Percentiles rank a stretch among this genome's conserved stretches.
Conservation (phyloP, 2,888 invertebrate species). For the Pegoplata infirma region DNA sequence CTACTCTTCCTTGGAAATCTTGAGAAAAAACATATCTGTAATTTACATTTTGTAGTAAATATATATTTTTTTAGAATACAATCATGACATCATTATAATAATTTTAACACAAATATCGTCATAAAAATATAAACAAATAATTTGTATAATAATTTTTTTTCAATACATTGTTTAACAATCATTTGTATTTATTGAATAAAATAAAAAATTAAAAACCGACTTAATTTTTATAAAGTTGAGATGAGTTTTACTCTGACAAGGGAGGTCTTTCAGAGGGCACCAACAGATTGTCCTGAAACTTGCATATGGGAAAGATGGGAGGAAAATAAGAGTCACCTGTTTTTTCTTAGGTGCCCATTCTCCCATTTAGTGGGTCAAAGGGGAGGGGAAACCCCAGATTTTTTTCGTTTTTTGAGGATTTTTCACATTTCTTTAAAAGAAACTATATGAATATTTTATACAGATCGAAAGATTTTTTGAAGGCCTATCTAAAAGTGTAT, state of each 20-base stretch:
- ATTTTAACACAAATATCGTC: conserved; percentile 36
- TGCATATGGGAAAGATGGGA: no score
- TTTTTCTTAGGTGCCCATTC: no score
- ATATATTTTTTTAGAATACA: background rate
- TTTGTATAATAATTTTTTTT: background rate
- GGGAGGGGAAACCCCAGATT: no score
- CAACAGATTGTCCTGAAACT: no score
- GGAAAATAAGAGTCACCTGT: no score
- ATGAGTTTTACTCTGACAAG: conserved; percentile 6
- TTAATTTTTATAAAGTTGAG: background rate
- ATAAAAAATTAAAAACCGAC: conserved; percentile 1
- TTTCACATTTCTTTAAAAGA: no score
- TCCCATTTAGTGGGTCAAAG: no score
- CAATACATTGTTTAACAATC: conserved; percentile 4
- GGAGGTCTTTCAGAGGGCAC: no score
- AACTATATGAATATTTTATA: no score
- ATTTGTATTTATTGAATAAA: conserved; percentile 13
- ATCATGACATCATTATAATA: conserved; percentile 41
- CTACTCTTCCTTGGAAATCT: background rate
- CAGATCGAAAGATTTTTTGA: no score
- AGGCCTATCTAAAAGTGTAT: no score
- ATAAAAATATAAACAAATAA: conserved; percentile 31
- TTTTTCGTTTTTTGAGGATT: no score
- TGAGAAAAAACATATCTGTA: conserved; percentile 14
- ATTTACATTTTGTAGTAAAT: background rate